Conservation (phyloP, 2,113 vertebrate genomes). For the Caranx ignobilis region DNA sequence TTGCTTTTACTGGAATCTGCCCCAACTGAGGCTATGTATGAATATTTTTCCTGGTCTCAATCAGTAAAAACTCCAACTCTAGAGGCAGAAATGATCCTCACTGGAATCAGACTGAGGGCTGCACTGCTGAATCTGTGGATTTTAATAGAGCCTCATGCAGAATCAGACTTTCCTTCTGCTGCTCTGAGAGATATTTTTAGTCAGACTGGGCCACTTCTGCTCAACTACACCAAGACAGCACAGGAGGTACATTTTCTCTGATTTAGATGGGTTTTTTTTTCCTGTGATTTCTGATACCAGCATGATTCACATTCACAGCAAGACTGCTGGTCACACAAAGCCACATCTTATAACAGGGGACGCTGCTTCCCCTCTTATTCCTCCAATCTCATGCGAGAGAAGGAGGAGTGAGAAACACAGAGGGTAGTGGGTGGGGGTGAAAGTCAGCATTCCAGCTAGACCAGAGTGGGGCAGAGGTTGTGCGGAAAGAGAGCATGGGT, state of each 20-base stretch:
- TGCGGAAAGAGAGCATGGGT: constrained; percentile 57
- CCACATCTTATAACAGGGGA: constrained; percentile 26
- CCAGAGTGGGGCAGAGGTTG: constrained; percentile 63
- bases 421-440: constrained; percentile 56
- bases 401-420: constrained; percentile 45
- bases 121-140: constrained; percentile 69
- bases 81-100: constrained; percentile 58
- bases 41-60: constrained; percentile 50
- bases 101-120: constrained; percentile 61
- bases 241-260: constrained; percentile 39
- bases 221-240: constrained; percentile 43
- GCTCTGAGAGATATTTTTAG: constrained; percentile 67
- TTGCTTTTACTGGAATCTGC: constrained; percentile 62
- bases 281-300: neutral
- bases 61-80: constrained; percentile 49
- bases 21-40: constrained; percentile 50
- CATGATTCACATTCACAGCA: constrained; percentile 36
- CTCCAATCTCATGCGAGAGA: constrained; percentile 37
- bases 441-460: constrained; percentile 71
- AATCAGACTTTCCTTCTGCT: constrained; percentile 73
- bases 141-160: constrained; percentile 67
- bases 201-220: constrained; percentile 58
- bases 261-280: constrained; percentile 33
- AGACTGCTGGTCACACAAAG: constrained; percentile 31
- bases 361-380: constrained; percentile 38